Conservation (phyloP, 1,140 invertebrate species). For the Ruditapes philippinarum region DNA sequence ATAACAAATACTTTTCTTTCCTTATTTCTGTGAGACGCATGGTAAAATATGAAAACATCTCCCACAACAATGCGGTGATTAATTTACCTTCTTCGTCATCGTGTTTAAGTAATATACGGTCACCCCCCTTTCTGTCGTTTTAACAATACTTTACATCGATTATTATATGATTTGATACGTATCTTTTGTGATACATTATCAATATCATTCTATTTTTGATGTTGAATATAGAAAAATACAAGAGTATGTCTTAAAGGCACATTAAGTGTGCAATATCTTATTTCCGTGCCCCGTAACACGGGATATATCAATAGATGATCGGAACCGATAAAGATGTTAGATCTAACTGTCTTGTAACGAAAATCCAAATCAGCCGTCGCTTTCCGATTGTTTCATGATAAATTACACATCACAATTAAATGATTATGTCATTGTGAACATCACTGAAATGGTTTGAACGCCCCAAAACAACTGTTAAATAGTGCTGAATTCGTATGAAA, state of each 20-base stretch:
- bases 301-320: background rate
- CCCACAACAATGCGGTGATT: background rate
- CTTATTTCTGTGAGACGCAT: background rate
- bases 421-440: background rate
- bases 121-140: background rate
- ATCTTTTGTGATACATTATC: background rate
- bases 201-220: constrained; percentile 7
- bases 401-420: constrained; percentile 14
- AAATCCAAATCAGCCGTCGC: background rate
- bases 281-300: constrained; percentile 7
- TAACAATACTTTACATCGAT: background rate
- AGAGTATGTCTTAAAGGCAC: background rate
- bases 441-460: background rate
- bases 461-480: background rate
- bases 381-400: background rate
- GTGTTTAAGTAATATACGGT: background rate
- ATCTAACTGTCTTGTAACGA: background rate
- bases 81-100: background rate
- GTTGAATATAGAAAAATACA: background rate
- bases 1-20: background rate
- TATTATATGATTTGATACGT: constrained; percentile 27
- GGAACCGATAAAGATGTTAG: background rate
- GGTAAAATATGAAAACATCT: background rate
- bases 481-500: background rate
- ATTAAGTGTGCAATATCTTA: background rate